Conservation (phyloP, 2,888 invertebrate genomes). For the Limnephilus auricula region DNA sequence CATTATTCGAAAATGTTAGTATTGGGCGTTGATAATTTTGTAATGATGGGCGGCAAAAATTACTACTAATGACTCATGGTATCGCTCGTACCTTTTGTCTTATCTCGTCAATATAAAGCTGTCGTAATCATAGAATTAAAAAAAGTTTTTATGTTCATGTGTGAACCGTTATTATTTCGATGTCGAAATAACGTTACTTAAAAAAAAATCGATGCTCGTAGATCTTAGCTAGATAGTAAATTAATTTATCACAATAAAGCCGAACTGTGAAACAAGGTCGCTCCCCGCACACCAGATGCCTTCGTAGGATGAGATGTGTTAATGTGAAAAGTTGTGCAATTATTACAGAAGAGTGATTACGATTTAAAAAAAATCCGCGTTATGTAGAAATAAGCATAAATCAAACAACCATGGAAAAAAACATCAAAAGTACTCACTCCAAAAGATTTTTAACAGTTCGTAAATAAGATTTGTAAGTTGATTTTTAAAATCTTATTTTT, state of each 20-base stretch:
- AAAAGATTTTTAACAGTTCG: neutral
- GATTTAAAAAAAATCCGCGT: neutral
- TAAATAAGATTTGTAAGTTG: neutral
- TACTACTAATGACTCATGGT: neutral
- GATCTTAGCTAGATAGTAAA: neutral
- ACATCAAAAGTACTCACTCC: neutral
- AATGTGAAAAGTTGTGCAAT: neutral
- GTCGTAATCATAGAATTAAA: constrained; percentile 6
- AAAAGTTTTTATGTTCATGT: neutral
- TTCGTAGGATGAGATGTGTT: constrained; percentile 13
- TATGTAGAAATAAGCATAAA: neutral
- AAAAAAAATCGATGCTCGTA: neutral
- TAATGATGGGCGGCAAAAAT: neutral
- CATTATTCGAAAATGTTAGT: neutral
- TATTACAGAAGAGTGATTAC: constrained; percentile 2
- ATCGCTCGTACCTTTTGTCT: neutral
- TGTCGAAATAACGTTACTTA: constrained; percentile 14
- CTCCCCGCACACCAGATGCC: constrained; percentile 8
- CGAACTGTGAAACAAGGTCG: neutral
- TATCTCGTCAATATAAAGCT: neutral
- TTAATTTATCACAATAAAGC: neutral
- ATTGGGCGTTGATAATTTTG: neutral
- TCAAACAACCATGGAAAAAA: neutral
- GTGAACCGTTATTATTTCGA: constrained; percentile 4
- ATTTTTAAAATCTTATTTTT: neutral